Evolutionary conservation across 2,797 vertebrate species (phyloP), one percentile per base, ranked within the genome.

Genomic region (Thamnophis elegans): DNA sequence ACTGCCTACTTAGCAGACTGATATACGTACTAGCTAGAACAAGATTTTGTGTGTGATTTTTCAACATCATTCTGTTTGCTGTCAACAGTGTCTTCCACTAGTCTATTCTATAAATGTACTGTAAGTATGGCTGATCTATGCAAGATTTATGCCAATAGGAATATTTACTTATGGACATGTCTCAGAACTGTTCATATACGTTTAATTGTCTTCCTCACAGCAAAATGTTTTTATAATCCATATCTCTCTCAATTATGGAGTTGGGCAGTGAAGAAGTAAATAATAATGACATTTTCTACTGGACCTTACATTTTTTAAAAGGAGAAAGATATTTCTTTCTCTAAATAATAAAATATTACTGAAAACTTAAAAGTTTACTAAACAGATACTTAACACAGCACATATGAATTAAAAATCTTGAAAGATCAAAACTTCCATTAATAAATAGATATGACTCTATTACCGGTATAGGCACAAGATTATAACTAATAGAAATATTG

Each of bases 11-110:
- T 91, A 92, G 88, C 53, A 94, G 26, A 85, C 92, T 53, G 91
- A 73, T 89, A 95, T 89, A 51, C 90, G 25, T 73, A 94, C 95
- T 89, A 91, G 95, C 62, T 92, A 51, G 9, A 96, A 93, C 95
- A 95, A 95, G 97, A 96, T 89, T 86, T 94, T 85, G 0, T 94
- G 95, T 96, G 59, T 96, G 90, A 95, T 51, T 91, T 51, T 91
- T 95, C 92, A 96, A 96, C 95, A 96, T 89, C 94, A 73, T 16
- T 59, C 36, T 95, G 92, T 95, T 96, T 95, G 90, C 89, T 26
- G 20, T 95, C 88, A 96, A 92, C 91, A 92, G 92, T 94, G 42
- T 54, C 91, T 10, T 55, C n/a, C 42, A 93, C 90, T 89, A 73
- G 94, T 94, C 88, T 94, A 90, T 42, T 94, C 88, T 94, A 91